These are phyloP conservation scores for Diarsia brunnea DNA, from an alignment of 2,888 invertebrate species.

Conservation along the genomic window DNA sequence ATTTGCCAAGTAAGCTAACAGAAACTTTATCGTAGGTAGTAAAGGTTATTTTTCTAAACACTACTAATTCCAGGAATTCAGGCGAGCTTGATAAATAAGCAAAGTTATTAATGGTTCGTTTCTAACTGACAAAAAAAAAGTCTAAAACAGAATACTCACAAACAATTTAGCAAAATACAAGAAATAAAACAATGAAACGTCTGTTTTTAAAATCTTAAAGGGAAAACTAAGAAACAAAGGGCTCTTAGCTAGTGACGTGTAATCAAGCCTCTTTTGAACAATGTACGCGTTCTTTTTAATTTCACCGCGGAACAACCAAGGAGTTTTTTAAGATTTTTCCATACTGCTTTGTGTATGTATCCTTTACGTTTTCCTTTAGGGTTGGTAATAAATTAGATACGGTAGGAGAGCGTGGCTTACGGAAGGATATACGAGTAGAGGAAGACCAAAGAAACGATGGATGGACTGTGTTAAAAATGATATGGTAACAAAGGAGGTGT, in stretches of 20 bases:
- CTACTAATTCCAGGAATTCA: background rate
- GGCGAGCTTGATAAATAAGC: background rate
- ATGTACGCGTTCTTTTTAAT: conserved; percentile 78
- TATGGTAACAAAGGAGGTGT: too few species aligned
- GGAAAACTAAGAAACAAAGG: conserved; percentile 79
- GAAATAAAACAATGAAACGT: conserved; percentile 59
- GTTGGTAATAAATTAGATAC: conserved; percentile 8
- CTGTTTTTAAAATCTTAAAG: conserved; percentile 69
- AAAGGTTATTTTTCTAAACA: background rate
- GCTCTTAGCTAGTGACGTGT: conserved; percentile 81
- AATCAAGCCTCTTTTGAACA: conserved; percentile 84
- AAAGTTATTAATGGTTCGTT: background rate
- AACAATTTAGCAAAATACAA: conserved; percentile 43
- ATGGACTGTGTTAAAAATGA: too few species aligned
- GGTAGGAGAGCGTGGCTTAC: too few species aligned
- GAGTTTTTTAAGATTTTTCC: conserved; percentile 63
- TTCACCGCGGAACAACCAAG: conserved; percentile 68
- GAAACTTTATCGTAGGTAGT: too few species aligned
- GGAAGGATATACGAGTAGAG: too few species aligned
- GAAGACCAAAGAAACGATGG: too few species aligned
- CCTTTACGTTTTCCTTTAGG: conserved; percentile 24
- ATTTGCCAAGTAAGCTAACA: too few species aligned
- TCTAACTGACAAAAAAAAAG: background rate
- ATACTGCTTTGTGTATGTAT: conserved; percentile 56
- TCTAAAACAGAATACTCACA: conserved; percentile 12